These are phyloP conservation scores for Platycheirus albimanus DNA, from an alignment of 2,888 invertebrate species.

Conservation along the genomic window DNA sequence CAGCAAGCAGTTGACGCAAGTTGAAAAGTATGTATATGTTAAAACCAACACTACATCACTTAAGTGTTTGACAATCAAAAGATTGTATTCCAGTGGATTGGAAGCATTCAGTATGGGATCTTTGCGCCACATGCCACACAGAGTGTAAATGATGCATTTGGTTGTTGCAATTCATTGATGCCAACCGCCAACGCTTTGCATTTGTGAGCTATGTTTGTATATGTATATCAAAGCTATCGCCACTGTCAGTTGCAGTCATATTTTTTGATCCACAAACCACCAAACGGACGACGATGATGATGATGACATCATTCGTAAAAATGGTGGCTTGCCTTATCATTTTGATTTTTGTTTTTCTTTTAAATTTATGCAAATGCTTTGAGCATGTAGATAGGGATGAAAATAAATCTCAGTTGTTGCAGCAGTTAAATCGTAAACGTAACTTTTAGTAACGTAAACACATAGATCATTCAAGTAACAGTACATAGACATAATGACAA, in stretches of 20 bases:
- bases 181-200: constrained; percentile 56
- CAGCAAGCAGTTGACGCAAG: constrained; percentile 44
- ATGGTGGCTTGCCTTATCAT: constrained; percentile 56
- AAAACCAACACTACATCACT: constrained; percentile 4
- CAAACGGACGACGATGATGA: neutral
- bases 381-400: constrained; percentile 30
- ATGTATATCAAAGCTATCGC: constrained; percentile 42
- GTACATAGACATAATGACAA: constrained; percentile 48
- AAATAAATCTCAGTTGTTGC: constrained; percentile 47
- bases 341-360: constrained; percentile 24
- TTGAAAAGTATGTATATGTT: constrained; percentile 14
- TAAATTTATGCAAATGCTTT: constrained; percentile 45
- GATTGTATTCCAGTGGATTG: constrained; percentile 28
- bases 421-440: constrained; percentile 12
- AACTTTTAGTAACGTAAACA: neutral
- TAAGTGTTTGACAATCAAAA: constrained; percentile 48
- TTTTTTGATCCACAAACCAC: constrained; percentile 1
- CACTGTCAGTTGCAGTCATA: constrained; percentile 31
- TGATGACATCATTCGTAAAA: constrained; percentile 65
- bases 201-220: constrained; percentile 9
- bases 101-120: constrained; percentile 14
- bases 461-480: constrained; percentile 15
- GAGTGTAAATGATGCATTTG: constrained; percentile 39
- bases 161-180: constrained; percentile 54
- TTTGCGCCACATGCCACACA: constrained; percentile 62